Evolutionary conservation across 2,888 invertebrate genomes (phyloP), one percentile per base, ranked within the genome.

Genomic region (Lordiphosa andalusiaca): DNA sequence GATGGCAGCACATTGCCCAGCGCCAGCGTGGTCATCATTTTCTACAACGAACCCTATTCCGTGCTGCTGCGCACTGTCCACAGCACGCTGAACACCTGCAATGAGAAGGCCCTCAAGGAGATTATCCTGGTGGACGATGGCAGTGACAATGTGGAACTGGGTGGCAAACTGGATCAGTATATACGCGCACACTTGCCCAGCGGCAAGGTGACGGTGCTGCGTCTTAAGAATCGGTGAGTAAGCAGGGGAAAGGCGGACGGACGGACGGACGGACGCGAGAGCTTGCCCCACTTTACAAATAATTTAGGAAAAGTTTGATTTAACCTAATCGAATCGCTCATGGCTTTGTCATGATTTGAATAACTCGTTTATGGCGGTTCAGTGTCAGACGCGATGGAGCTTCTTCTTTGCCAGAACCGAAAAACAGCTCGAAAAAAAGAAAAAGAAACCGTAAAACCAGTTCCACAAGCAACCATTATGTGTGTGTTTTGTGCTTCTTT

Each of bases 101-200:
- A 94, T 16, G 87, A 91, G 5, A 87, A 91, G 58, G 74, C 88
- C 35, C 66, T 99, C 10, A 94, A 96, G 87, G 98, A 99, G 91
- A 95, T 99, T 57, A 95, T 99, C 83, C 90, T 99, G 7, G 94
- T 98, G n/a, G 98, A 99, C 87, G 98, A 99, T 90, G 94, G 93
- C 88, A 97, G 97, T 70, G 95, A 95, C 37, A 92, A 95, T 90
- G 92, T 87, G 73, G 95, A 92, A 78, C 90, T 95, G 68, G 93
- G 93, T 84, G 94, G 92, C 56, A 93, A 94, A 77, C 90, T 98
- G 51, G 93, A 94, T 72, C 93, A 95, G 85, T 98, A 98, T 88
- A 91, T 98, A 46, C 89, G 91, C 39, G 94, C 94, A 1, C 90
- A 95, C 33, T 90, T 96, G 50, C 93, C 94, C 10, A 90, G 90